phyloP scores from a whole-genome alignment of 2,113 vertebrate species.

The Tamias sibiricus region DNA sequence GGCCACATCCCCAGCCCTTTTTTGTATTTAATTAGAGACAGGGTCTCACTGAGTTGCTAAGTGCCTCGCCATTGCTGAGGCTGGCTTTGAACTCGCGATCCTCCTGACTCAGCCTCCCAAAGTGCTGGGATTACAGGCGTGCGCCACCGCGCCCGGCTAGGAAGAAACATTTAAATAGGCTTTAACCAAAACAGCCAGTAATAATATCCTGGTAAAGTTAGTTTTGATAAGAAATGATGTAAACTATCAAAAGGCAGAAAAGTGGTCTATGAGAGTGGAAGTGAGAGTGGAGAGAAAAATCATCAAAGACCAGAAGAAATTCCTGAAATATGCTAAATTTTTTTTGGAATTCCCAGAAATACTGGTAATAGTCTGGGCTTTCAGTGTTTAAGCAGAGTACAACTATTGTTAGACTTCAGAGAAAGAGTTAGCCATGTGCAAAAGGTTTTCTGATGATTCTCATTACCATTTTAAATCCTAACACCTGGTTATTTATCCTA shows the following conservation, averaged over 20 bases:
- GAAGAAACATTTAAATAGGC: accelerated
- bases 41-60: no score
- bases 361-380: background rate
- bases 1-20: no score
- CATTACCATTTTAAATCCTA: background rate
- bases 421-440: background rate
- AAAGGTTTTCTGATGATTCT: background rate
- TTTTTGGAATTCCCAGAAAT: background rate
- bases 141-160: no score
- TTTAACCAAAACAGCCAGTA: background rate
- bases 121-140: no score
- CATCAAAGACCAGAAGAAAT: background rate
- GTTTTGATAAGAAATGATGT: background rate
- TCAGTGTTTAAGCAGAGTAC: background rate
- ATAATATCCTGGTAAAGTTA: background rate
- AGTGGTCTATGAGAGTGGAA: background rate
- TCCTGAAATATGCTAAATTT: background rate
- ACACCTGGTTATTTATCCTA: background rate
- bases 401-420: background rate
- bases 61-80: no score
- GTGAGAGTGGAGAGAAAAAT: background rate
- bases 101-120: no score
- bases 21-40: no score
- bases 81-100: no score
- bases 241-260: background rate